Percentiles rank a stretch among this genome's conserved stretches.
These are phyloP conservation scores for Ophion costatus DNA, from an alignment of 2,888 invertebrate species.

Conservation along the genomic window DNA sequence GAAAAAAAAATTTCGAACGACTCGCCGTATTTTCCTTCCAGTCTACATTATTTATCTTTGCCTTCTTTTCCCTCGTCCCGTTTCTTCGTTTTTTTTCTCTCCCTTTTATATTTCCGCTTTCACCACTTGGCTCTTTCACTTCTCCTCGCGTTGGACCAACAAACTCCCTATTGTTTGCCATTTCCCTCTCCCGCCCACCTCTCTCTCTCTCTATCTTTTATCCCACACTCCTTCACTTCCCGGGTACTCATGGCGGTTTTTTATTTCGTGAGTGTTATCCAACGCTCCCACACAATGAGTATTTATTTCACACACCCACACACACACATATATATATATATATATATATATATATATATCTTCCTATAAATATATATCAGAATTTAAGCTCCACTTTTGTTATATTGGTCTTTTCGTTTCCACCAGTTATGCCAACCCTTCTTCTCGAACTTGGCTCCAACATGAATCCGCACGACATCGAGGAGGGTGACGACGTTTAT, in stretches of 20 bases:
- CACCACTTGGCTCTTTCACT: slow-evolving; percentile 42
- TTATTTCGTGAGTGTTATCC: slow-evolving; percentile 6
- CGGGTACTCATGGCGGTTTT: slow-evolving; percentile 9
- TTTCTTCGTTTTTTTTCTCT: slow-evolving; percentile 16
- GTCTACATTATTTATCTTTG: slow-evolving; percentile 52
- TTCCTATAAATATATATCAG: not conserved
- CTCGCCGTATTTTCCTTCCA: slow-evolving; percentile 54
- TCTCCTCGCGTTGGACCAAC: slow-evolving; percentile 20
- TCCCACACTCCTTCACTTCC: slow-evolving; percentile 2
- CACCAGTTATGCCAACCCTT: slow-evolving; percentile 89
- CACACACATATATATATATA: no score
- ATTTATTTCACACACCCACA: no score
- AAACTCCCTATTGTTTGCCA: slow-evolving; percentile 51
- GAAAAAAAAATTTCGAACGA: slow-evolving; percentile 36
- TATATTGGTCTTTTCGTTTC: slow-evolving; percentile 60
- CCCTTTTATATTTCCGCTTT: slow-evolving; percentile 20
- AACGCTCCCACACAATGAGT: not conserved
- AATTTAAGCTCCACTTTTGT: slow-evolving; percentile 35
- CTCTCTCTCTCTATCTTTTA: not conserved
- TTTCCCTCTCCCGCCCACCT: not conserved
- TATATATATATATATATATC: no score
- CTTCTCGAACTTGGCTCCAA: slow-evolving; percentile 89
- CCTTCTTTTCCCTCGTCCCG: slow-evolving; percentile 26
- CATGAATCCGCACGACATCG: slow-evolving; percentile 91
- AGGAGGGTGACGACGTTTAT: slow-evolving; percentile 92